Conservation (phyloP, 2,888 invertebrate species). For the Parnassius apollo region DNA sequence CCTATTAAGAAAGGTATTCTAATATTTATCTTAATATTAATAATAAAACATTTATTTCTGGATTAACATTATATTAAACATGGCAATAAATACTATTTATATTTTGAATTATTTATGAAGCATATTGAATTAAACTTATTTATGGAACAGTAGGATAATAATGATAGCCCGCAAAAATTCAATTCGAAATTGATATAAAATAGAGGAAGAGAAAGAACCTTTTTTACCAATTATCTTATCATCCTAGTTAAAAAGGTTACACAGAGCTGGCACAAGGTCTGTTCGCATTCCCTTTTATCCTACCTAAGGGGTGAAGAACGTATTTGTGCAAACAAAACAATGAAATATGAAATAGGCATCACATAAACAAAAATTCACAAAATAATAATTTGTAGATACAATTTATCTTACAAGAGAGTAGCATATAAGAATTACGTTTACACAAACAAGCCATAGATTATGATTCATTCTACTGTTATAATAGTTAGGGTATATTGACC, state of each 20-base stretch:
- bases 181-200: no score
- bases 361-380: neutral
- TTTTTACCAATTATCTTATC: no score
- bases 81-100: slow-evolving; percentile 20
- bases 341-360: no score
- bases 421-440: slow-evolving; percentile 10
- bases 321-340: neutral
- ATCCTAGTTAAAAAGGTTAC: no score
- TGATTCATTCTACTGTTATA: slow-evolving; percentile 18
- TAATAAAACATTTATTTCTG: slow-evolving; percentile 23
- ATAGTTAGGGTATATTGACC: slow-evolving; percentile 35
- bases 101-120: slow-evolving; percentile 2
- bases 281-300: no score
- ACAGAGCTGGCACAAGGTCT: no score
- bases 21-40: slow-evolving; percentile 23
- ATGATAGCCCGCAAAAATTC: no score
- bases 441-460: slow-evolving; percentile 16
- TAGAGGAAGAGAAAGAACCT: no score
- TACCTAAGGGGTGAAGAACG: no score
- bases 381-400: neutral
- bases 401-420: neutral
- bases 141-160: no score
- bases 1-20: slow-evolving; percentile 18
- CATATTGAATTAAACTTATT: neutral
- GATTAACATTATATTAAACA: slow-evolving; percentile 13